These are phyloP conservation scores for Porphyrio hochstetteri DNA, from an alignment of 2,113 vertebrate genomes.

Conservation along the genomic window DNA sequence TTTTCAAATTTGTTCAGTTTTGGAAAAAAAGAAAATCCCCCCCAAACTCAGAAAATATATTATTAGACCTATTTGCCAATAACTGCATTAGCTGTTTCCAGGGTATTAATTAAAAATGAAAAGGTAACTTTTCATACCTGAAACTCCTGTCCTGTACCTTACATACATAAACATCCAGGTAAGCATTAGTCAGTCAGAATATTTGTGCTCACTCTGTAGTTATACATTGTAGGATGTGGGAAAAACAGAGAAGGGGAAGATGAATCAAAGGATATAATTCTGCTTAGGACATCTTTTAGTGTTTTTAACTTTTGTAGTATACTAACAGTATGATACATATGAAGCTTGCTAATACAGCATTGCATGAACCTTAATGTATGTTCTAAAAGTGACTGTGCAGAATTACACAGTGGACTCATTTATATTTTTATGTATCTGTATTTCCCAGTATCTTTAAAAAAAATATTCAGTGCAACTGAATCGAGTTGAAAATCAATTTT, in stretches of 20 bases:
- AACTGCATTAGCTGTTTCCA: background rate
- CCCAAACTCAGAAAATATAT: no score
- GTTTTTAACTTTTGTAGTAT: background rate
- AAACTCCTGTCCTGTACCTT: background rate
- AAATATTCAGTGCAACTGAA: background rate
- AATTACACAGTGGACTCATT: background rate
- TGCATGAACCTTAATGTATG: background rate
- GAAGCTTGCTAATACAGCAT: background rate
- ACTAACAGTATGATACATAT: background rate
- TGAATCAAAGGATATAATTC: background rate
- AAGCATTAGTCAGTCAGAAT: background rate
- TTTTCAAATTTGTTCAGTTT: background rate
- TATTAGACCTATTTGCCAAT: background rate
- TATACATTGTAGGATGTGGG: background rate
- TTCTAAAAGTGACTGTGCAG: background rate
- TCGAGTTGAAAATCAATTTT: background rate
- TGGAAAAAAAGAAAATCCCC: background rate
- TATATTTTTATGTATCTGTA: background rate
- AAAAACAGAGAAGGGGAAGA: background rate
- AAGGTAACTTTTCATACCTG: background rate
- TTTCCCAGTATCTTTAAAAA: background rate
- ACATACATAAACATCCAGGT: background rate
- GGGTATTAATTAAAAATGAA: background rate
- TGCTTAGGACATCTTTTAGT: background rate
- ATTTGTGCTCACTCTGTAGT: background rate